Evolutionary conservation across 2,888 invertebrate genomes (phyloP).

Genomic region (Imbricaverruca yamaguchii): DNA sequence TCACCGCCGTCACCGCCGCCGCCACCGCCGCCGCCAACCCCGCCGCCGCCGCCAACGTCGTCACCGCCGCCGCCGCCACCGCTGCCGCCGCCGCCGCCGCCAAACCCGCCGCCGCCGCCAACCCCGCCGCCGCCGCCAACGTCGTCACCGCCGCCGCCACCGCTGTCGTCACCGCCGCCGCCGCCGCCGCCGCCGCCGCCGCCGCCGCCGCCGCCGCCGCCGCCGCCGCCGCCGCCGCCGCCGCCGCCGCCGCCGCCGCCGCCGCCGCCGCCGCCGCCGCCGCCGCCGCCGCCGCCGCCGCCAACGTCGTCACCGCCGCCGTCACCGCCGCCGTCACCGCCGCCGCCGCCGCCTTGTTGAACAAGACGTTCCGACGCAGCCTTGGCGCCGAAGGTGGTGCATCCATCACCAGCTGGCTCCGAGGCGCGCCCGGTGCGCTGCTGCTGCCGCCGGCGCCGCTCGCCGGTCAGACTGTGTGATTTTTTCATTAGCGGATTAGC

Average conservation of each 20-base stretch:
- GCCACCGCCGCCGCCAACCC: background rate
- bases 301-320: no score
- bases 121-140: no score
- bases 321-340: background rate
- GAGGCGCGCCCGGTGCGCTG: background rate
- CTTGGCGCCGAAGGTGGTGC: background rate
- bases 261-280: no score
- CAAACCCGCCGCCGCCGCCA: no score
- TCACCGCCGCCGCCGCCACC: no score
- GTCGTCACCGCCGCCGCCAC: no score
- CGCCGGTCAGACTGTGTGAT: background rate
- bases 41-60: no score
- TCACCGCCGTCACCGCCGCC: background rate
- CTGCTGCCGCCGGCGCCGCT: background rate
- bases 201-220: background rate
- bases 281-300: no score
- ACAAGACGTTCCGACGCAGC: background rate
- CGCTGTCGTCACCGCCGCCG: no score
- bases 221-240: no score
- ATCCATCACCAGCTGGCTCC: background rate
- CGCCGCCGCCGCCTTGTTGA: background rate
- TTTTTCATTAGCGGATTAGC: slow-evolving; percentile 19
- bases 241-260: no score
- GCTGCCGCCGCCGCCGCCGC: no score
- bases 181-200: background rate